Percentiles rank a stretch among this genome's conserved stretches.
These are phyloP conservation scores for Lepetodrilus schrolli DNA, from an alignment of 2,888 invertebrate genomes.

Conservation along the genomic window DNA sequence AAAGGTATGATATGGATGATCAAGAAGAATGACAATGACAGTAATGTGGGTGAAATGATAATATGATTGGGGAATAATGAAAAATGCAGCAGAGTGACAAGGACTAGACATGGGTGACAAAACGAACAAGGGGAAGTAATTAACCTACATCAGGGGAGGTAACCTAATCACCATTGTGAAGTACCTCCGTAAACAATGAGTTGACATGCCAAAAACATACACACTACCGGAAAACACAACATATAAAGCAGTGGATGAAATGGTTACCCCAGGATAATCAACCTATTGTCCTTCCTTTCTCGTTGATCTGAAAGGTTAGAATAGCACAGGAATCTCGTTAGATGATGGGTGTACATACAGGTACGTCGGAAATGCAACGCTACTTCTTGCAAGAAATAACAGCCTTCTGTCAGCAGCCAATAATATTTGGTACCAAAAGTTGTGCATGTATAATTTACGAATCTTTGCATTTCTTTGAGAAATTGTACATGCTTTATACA, in stretches of 20 bases:
- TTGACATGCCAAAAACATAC: constrained; percentile 24
- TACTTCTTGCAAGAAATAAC: background rate
- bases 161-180: constrained; percentile 24
- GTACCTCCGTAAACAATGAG: background rate
- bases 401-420: too few relatives aligned
- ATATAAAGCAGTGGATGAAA: constrained; percentile 30
- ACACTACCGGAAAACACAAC: constrained; percentile 26
- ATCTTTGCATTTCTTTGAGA: too few relatives aligned
- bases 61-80: too few relatives aligned
- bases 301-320: constrained; percentile 36
- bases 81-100: too few relatives aligned
- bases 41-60: background rate
- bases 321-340: constrained; percentile 16
- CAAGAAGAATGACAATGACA: background rate
- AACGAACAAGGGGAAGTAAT: constrained; percentile 11
- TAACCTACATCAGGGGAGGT: background rate
- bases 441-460: too few relatives aligned
- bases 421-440: too few relatives aligned
- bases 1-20: too few relatives aligned
- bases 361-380: background rate
- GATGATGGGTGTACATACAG: too few relatives aligned
- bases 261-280: constrained; percentile 32
- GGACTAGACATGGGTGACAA: background rate
- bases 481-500: too few relatives aligned
- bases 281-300: constrained; percentile 24